Evolutionary conservation across 2,113 vertebrate species (phyloP).

Genomic region (Xiphophorus maculatus): DNA sequence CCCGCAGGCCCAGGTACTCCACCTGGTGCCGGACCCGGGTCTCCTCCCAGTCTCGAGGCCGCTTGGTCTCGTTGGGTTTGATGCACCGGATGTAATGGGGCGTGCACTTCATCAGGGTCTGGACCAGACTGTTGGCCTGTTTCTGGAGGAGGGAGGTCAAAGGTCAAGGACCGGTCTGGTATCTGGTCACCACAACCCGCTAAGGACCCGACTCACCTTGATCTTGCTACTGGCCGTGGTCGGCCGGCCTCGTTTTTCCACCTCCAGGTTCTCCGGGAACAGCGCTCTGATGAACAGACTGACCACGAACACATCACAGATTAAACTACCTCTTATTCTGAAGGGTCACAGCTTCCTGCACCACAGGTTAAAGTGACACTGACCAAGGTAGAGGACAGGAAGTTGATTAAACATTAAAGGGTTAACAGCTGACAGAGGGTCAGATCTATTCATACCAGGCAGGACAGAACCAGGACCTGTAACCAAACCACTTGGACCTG

Average conservation of each 20-base stretch:
- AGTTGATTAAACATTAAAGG: too few species aligned
- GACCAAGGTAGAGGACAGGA: too few species aligned
- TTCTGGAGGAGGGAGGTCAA: constrained; percentile 62
- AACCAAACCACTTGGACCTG: too few species aligned
- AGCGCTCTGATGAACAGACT: constrained; percentile 81
- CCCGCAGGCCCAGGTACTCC: constrained; percentile 84
- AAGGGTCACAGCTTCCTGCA: neutral
- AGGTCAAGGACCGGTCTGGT: neutral
- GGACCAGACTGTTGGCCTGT: constrained; percentile 85
- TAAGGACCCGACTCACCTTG: constrained; percentile 70
- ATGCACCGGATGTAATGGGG: constrained; percentile 88
- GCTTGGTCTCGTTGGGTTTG: constrained; percentile 86
- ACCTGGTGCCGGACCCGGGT: constrained; percentile 83
- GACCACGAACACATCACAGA: constrained; percentile 39
- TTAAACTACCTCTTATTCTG: neutral
- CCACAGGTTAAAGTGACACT: neutral
- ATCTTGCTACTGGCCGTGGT: constrained; percentile 82
- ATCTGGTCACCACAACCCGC: neutral
- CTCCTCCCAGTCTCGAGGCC: constrained; percentile 84
- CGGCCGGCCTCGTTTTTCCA: constrained; percentile 82
- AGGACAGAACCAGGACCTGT: too few species aligned
- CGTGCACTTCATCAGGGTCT: constrained; percentile 85
- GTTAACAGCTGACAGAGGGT: too few species aligned
- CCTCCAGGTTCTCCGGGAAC: constrained; percentile 83
- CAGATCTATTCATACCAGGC: too few species aligned